Conservation (phyloP, 35 echinoderm and acorn worm species). For the Holothuria glaberrima region DNA sequence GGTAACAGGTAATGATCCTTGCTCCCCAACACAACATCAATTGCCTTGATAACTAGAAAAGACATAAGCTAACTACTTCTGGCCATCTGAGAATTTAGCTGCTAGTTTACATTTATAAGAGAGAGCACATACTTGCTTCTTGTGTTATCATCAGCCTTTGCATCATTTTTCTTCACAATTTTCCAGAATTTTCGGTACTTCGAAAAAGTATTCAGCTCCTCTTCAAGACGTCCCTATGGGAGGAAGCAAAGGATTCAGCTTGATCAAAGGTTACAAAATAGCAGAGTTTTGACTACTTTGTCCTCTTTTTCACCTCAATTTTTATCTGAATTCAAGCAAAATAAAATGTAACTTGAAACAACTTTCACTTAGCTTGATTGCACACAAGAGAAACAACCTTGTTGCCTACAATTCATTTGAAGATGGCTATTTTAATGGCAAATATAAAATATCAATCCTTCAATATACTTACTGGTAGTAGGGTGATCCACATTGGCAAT, state of each 20-base stretch:
- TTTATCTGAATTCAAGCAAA: too few species aligned
- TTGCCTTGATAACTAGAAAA: too few species aligned
- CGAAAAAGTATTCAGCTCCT: constrained; percentile 78
- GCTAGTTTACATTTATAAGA: not conserved
- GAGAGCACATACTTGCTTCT: constrained; percentile 61
- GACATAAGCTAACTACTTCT: too few species aligned
- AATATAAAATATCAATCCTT: not conserved
- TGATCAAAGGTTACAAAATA: not conserved
- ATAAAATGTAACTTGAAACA: too few species aligned
- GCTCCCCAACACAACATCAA: too few species aligned
- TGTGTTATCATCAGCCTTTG: constrained; percentile 83
- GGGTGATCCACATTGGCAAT: constrained; percentile 91
- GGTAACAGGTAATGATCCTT: too few species aligned
- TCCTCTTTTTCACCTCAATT: too few species aligned
- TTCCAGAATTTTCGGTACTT: constrained; percentile 98
- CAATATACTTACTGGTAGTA: constrained; percentile 82
- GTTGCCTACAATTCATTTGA: too few species aligned
- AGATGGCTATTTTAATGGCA: not conserved
- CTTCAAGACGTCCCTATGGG: constrained; percentile 75
- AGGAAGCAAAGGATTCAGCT: not conserved
- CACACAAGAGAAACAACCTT: too few species aligned
- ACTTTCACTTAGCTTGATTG: too few species aligned
- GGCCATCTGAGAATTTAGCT: not conserved
- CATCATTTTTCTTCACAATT: constrained; percentile 95
- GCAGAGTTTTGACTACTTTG: too few species aligned